Evolutionary conservation across 2,797 vertebrate species (phyloP).

Genomic region (Nannoperca obscura): DNA sequence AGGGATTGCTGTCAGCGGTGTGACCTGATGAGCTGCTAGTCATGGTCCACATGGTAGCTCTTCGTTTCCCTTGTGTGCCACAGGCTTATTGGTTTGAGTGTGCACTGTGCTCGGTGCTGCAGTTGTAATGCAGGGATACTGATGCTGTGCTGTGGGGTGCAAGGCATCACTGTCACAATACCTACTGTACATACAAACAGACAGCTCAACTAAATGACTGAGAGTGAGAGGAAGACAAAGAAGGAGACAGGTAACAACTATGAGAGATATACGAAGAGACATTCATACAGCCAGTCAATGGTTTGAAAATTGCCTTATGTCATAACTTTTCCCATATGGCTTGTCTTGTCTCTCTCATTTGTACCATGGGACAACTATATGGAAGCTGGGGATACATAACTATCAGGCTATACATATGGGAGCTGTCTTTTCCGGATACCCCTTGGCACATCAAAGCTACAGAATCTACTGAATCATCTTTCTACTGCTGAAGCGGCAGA

Average conservation of each 20-base stretch:
- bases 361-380: constrained; percentile 58
- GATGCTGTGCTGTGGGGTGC: not conserved
- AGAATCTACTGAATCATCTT: constrained; percentile 64
- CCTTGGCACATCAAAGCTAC: constrained; percentile 61
- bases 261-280: constrained; percentile 35
- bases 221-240: constrained; percentile 27
- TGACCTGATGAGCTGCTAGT: constrained; percentile 38
- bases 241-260: constrained; percentile 9
- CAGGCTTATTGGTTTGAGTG: constrained; percentile 4
- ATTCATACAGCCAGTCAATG: constrained; percentile 41
- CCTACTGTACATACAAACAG: constrained; percentile 21
- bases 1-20: constrained; percentile 27
- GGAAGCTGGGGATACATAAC: constrained; percentile 57
- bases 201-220: constrained; percentile 37
- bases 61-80: constrained; percentile 1
- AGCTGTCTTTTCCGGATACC: constrained; percentile 66
- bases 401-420: constrained; percentile 64
- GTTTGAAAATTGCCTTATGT: constrained; percentile 63
- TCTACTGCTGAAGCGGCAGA: constrained; percentile 18
- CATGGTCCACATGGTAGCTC: constrained; percentile 34
- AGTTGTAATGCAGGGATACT: not conserved
- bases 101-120: not conserved
- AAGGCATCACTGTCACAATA: constrained; percentile 34
- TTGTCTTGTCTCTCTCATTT: constrained; percentile 60
- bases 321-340: constrained; percentile 64